Conservation (phyloP, 1,140 invertebrate species). For the Heliconius hermathena region DNA sequence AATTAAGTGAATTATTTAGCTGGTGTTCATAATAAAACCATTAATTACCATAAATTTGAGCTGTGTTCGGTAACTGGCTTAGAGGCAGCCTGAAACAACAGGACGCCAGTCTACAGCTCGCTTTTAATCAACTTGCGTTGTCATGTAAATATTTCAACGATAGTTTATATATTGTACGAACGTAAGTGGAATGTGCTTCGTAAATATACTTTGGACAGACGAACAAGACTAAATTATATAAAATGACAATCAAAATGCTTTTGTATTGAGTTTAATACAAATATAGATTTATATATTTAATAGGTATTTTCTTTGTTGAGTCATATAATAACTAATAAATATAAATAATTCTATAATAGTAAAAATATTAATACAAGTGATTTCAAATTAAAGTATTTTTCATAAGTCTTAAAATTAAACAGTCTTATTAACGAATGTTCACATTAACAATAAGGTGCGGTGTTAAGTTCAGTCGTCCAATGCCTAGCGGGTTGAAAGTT, state of each 20-base stretch:
- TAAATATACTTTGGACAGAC: not conserved
- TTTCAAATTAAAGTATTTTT: no score
- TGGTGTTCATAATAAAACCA: conserved; percentile 21
- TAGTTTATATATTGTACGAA: conserved; percentile 16
- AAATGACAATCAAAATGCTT: not conserved
- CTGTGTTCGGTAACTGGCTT: conserved; percentile 26
- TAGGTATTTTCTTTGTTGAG: no score
- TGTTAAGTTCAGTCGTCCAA: no score
- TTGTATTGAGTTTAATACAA: no score
- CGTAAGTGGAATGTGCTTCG: not conserved
- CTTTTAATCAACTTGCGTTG: conserved; percentile 34
- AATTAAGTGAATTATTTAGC: conserved; percentile 13
- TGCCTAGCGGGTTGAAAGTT: no score
- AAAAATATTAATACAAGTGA: no score
- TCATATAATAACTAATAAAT: no score
- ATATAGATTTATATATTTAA: no score
- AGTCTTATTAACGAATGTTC: no score
- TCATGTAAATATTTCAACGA: conserved; percentile 25
- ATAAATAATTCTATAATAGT: no score
- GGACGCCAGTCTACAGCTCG: conserved; percentile 23
- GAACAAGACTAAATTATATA: not conserved
- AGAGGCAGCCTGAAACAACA: conserved; percentile 37
- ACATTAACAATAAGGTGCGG: no score
- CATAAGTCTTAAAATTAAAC: no score
- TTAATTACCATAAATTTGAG: conserved; percentile 36